Base-by-base conservation (phyloP, 2,888 invertebrate genomes). In the Palloptera scutellata region DNA sequence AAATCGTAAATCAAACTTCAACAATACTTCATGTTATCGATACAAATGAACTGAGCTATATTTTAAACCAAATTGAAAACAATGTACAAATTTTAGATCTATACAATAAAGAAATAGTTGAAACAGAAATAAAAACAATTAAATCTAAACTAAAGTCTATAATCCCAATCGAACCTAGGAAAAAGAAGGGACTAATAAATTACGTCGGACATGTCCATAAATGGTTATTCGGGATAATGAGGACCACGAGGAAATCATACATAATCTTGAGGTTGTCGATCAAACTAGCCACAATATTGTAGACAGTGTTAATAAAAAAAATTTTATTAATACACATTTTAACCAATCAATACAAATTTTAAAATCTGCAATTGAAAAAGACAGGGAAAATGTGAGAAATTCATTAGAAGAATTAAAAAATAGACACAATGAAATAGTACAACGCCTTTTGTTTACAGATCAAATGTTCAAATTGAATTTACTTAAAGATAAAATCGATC, bases 281-380 rank as follows among this genome's bases (percentile, higher is more conserved):
- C 11, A 62, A 58, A 61, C 55, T 41, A 62, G 45, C 51, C 42
- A 66, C 6, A 67, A 67, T 12, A 13, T 30, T 13, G 67, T 72
- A 61, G 10, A 40, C 1, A 65, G 19, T 30, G 19, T 67, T 40
- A 68, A 72, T 66, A 64, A 63, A 61, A 55, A 69, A 53, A 66
- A 68, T 20, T 48, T 53, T 55, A 66, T n/a, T n/a, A n/a, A n/a
- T n/a, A n/a, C n/a, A n/a, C n/a, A n/a, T n/a, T n/a, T n/a, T n/a
- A n/a, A n/a, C n/a, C n/a, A n/a, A n/a, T n/a, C n/a, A n/a, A n/a
- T n/a, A n/a, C n/a, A 54, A 57, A 48, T 19, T 13, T 40, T 67
- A 20, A 68, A 68, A 57, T 52, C 60, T 4, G 54, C 55, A 40
- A 59, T 61, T 42, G 66, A 66, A 51, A 48, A 66, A 6, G 61